A percentile compares a stretch with the other conserved stretches of the same genome.
phyloP scores from a whole-genome alignment of 2,888 invertebrate genomes.

The Oscheius sp. region DNA sequence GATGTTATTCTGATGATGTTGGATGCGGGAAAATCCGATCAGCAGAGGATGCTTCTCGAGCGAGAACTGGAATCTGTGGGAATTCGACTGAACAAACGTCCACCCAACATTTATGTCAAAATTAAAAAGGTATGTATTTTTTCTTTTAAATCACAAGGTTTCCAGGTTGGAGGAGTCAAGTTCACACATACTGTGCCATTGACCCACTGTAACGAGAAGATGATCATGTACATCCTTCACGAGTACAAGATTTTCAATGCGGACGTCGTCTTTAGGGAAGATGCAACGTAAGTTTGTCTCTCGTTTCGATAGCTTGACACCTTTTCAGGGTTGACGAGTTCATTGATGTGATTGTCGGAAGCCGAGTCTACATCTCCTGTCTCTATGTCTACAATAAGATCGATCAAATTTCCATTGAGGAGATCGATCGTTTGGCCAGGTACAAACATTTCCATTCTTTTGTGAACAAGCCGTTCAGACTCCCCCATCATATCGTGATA shows the following conservation, averaged over 20 bases:
- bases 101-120: conserved; percentile 98
- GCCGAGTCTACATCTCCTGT: conserved; percentile 86
- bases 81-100: conserved; percentile 91
- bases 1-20: conserved; percentile 99
- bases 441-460: background rate
- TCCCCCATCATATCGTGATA: conserved; percentile 74
- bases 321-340: conserved; percentile 82
- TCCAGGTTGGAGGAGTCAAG: conserved; percentile 84
- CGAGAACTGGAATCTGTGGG: conserved; percentile 96
- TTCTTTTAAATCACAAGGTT: conserved; percentile 4
- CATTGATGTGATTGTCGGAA: conserved; percentile 87
- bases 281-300: conserved; percentile 81
- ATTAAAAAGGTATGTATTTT: conserved; percentile 76
- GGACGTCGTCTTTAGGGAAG: conserved; percentile 90
- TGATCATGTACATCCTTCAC: conserved; percentile 96
- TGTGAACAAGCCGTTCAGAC: conserved; percentile 20
- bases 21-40: conserved; percentile 97
- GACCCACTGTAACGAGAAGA: conserved; percentile 92
- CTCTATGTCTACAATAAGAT: conserved; percentile 98
- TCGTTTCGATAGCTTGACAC: background rate
- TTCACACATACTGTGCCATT: conserved; percentile 95
- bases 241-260: conserved; percentile 86
- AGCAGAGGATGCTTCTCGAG: conserved; percentile 84
- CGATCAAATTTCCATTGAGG: conserved; percentile 97
- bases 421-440: conserved; percentile 80